A percentile compares a stretch with the other conserved stretches of the same genome.
Evolutionary conservation across 1,140 invertebrate genomes (phyloP).

Genomic region (Hydropsyche tenuis): DNA sequence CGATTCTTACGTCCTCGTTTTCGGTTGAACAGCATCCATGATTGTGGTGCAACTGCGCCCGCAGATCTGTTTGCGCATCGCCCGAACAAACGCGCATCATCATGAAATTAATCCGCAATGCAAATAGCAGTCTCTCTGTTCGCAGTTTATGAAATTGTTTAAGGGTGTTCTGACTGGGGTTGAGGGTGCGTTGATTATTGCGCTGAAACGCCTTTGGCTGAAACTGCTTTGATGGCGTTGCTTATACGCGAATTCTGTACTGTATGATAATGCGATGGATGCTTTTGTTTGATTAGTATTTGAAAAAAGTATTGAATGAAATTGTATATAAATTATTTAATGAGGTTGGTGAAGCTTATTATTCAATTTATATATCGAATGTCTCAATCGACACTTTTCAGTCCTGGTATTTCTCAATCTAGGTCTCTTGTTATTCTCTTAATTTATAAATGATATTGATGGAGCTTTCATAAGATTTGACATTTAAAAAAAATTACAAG

Average conservation of each 20-base stretch:
- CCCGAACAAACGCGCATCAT: slow-evolving; percentile 42
- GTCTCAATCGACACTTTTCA: no score
- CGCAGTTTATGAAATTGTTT: slow-evolving; percentile 35
- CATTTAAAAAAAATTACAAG: no score
- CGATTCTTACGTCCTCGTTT: no score
- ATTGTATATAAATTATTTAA: no score
- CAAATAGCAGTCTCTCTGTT: slow-evolving; percentile 40
- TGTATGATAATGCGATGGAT: neutral
- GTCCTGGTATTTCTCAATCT: no score
- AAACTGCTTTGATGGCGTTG: neutral
- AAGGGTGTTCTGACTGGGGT: neutral
- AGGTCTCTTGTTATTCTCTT: no score
- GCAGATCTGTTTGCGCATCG: slow-evolving; percentile 36
- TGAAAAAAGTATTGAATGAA: no score
- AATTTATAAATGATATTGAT: no score
- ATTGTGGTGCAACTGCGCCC: slow-evolving; percentile 11
- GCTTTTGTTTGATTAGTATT: neutral
- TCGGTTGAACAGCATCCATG: neutral
- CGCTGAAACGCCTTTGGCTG: neutral
- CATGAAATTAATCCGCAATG: slow-evolving; percentile 47
- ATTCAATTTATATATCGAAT: no score
- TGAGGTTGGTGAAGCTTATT: no score
- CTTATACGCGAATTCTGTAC: neutral
- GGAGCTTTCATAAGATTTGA: no score
- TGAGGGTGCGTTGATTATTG: neutral